Conservation (phyloP, 1,140 invertebrate species). For the Danaus melanippus region DNA sequence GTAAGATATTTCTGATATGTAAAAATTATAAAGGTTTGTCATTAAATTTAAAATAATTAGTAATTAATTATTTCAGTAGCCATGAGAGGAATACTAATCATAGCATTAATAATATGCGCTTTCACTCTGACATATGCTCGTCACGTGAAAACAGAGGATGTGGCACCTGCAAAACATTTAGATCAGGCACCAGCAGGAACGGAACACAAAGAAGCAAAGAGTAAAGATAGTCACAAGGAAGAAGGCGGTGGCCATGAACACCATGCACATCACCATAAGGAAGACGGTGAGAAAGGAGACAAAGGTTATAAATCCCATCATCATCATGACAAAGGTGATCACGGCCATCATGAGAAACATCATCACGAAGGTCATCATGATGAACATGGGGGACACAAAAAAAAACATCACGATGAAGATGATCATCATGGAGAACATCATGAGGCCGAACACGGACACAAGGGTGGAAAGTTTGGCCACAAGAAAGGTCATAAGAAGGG, state of each 20-base stretch:
- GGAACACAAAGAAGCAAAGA: constrained; percentile 66
- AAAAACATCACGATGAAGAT: constrained; percentile 82
- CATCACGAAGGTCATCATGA: constrained; percentile 80
- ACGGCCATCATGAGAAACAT: constrained; percentile 81
- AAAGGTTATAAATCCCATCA: constrained; percentile 79
- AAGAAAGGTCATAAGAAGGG: constrained; percentile 86
- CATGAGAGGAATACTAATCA: constrained; percentile 55
- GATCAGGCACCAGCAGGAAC: constrained; percentile 69
- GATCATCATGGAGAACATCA: constrained; percentile 80
- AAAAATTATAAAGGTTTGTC: constrained; percentile 11
- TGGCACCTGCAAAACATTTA: constrained; percentile 11
- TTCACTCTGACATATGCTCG: constrained; percentile 37
- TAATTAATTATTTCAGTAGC: constrained; percentile 31
- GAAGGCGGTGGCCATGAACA: constrained; percentile 77
- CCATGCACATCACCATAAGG: constrained; percentile 75
- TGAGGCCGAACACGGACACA: constrained; percentile 81
- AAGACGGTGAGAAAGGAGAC: constrained; percentile 77
- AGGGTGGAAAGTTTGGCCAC: constrained; percentile 81
- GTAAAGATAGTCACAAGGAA: constrained; percentile 65
- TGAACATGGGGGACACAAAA: constrained; percentile 82
- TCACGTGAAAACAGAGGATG: constrained; percentile 32
- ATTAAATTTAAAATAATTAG: constrained; percentile 1
- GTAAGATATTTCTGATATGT: constrained; percentile 25
- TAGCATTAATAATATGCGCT: constrained; percentile 33
- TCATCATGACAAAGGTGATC: constrained; percentile 78